A percentile compares a stretch with the other conserved stretches of the same genome.
These are phyloP conservation scores for Alviniconcha marisindica DNA, from an alignment of 1,140 invertebrate genomes.

Conservation along the genomic window DNA sequence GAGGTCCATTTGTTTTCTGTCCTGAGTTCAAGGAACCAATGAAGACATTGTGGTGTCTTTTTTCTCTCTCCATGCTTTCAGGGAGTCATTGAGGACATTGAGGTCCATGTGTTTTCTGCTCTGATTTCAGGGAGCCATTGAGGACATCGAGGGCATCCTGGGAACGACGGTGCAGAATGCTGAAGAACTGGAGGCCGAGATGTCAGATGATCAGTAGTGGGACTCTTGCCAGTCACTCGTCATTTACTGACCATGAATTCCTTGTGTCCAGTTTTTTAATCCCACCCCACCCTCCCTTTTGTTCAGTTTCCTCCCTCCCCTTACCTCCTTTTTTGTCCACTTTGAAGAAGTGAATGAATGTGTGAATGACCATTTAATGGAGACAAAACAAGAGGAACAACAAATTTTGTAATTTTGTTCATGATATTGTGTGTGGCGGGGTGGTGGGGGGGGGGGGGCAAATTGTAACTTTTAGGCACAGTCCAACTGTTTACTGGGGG, in stretches of 20 bases:
- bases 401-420: no score
- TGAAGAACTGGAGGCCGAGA: slow-evolving; percentile 58
- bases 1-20: no score
- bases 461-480: no score
- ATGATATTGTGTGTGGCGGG: no score
- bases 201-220: background rate
- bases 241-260: background rate
- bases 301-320: background rate
- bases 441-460: no score
- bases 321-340: background rate
- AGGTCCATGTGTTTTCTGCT: no score
- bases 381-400: background rate
- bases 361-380: background rate
- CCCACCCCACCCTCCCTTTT: background rate
- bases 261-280: background rate
- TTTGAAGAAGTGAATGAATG: background rate
- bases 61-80: no score
- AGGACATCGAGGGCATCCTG: slow-evolving; percentile 74
- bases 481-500: no score
- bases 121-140: slow-evolving; percentile 69
- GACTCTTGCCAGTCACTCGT: background rate
- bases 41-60: no score
- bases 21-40: no score
- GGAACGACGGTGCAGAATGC: slow-evolving; percentile 74
- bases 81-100: no score